A percentile compares a stretch with the other conserved stretches of the same genome.
phyloP scores from a whole-genome alignment of 2,797 vertebrate species.

The Ctenosaura bakeri region DNA sequence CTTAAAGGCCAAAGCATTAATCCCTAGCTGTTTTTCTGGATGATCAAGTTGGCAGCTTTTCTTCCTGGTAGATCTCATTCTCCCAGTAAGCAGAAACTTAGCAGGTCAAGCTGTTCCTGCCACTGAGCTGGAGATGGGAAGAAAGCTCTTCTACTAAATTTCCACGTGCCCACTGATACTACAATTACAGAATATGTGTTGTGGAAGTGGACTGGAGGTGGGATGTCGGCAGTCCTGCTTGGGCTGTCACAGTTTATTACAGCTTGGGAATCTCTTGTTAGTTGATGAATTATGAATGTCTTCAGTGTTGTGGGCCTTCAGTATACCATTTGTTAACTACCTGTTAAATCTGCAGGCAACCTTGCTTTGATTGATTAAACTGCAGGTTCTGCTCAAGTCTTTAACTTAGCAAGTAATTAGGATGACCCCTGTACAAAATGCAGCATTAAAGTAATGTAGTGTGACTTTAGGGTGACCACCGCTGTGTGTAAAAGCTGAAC shows the following conservation, averaged over 20 bases:
- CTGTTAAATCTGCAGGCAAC: background rate
- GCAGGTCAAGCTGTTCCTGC: background rate
- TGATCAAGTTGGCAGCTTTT: background rate
- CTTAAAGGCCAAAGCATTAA: background rate
- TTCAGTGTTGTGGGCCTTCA: background rate
- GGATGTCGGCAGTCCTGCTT: background rate
- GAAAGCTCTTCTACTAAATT: background rate
- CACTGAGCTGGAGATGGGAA: background rate
- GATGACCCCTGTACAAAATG: background rate
- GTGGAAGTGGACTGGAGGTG: background rate
- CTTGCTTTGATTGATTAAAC: background rate
- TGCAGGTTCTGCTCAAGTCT: background rate
- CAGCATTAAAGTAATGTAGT: background rate
- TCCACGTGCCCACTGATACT: background rate
- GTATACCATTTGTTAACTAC: background rate
- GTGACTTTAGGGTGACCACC: background rate
- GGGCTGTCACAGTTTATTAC: background rate
- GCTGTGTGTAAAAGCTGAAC: background rate
- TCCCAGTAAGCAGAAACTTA: background rate
- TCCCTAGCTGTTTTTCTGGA: constrained; percentile 14
- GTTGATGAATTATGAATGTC: background rate
- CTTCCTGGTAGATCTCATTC: background rate
- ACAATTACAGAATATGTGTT: background rate
- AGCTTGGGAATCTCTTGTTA: background rate
- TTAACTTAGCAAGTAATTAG: background rate